Evolutionary conservation across 2,113 vertebrate genomes (phyloP), one percentile per base, ranked within the genome.

Genomic region (Speoplatyrhinus poulsoni): DNA sequence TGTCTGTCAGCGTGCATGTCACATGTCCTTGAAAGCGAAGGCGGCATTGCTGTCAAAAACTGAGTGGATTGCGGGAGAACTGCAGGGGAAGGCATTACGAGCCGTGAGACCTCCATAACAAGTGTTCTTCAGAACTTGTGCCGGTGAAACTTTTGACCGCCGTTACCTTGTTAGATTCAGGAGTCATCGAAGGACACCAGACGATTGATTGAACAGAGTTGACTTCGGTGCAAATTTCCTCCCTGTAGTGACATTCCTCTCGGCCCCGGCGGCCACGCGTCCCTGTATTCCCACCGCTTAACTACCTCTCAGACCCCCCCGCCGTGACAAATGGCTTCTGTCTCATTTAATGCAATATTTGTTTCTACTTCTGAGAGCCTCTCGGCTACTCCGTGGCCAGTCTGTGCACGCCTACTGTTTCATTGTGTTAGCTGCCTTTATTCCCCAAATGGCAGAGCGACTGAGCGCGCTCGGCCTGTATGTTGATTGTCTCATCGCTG

Each of bases 261-360:
- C 90, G 90, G 72, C 77, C 80, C 80, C 75, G 67, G 55, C 6
- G 71, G 62, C 72, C 65, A 36, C 1, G 5, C 48, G 57, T 86
- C 79, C 74, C 73, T 71, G 65, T 80, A 79, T 85, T 88, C 84
- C 67, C 36, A 82, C 87, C 88, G 91, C 92, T 88, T 85, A 95
- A 94, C 91, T 94, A 92, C 90, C 89, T 91, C 83, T 89, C 89
- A 88, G 87, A 84, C 63, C 90, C 78, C 26, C 81, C 81, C 54
- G 13, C 78, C 82, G 93, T 90, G 90, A 95, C 93, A 94, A 94
- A 96, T 95, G 92, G 91, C 76, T 86, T 84, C 91, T 94, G 91
- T 94, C 92, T 93, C 91, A 91, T 95, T 91, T 92, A 91, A 95
- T 95, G 92, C 81, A 88, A 88, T 90, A 89, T 91, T 91, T 91